A percentile compares a stretch with the other conserved stretches of the same genome.
Conservation (phyloP, 37 sponge, comb jelly and placozoan genomes). For the Theonella swinhoei region DNA sequence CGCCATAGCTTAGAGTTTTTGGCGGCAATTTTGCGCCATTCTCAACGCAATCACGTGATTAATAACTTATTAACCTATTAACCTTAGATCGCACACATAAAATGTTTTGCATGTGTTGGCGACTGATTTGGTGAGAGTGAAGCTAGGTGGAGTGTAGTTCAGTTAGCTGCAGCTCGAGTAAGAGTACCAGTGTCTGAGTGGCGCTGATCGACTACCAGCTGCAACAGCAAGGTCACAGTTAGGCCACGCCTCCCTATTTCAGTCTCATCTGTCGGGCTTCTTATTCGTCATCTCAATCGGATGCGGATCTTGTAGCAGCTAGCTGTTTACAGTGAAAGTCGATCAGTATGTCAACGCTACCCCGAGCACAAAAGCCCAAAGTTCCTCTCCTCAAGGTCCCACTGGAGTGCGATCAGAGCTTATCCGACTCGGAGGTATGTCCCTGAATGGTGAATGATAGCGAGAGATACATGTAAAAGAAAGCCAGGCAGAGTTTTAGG, state of each 20-base stretch:
- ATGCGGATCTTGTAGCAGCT: background rate
- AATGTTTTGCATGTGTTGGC: too few relatives aligned
- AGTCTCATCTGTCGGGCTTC: background rate
- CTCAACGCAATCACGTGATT: too few relatives aligned
- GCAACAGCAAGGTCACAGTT: background rate
- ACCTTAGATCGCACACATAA: too few relatives aligned
- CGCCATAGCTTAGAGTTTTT: too few relatives aligned
- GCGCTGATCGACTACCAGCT: too few relatives aligned
- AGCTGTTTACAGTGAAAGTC: background rate
- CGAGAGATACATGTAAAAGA: background rate
- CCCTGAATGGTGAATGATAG: background rate
- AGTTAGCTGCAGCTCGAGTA: too few relatives aligned
- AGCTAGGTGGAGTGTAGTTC: too few relatives aligned
- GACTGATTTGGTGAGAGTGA: too few relatives aligned
- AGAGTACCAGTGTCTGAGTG: too few relatives aligned
- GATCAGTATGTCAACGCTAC: background rate
- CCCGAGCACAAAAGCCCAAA: background rate
- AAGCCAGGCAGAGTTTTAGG: background rate
- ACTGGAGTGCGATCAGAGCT: background rate
- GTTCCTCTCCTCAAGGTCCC: background rate
- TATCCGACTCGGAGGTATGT: conserved; percentile 8
- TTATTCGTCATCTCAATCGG: background rate
- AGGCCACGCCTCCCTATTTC: background rate
- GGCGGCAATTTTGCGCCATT: too few relatives aligned
- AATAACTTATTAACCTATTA: too few relatives aligned